These are phyloP conservation scores for Zenarchopterus dispar DNA, from an alignment of 2,797 vertebrate species.

Conservation along the genomic window DNA sequence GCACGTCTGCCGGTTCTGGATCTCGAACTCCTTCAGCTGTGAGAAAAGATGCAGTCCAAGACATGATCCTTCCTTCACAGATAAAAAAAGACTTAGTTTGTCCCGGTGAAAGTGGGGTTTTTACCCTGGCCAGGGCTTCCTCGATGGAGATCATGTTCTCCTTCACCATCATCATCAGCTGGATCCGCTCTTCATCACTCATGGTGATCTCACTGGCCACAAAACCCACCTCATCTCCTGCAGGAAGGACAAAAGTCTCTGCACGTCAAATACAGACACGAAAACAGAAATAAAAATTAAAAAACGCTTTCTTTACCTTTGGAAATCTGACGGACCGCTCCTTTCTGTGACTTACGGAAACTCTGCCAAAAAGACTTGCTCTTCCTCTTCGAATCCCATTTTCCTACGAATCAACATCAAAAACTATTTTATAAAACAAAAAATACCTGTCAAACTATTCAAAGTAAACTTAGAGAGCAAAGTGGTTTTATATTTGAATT, in stretches of 20 bases:
- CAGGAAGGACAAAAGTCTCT: neutral
- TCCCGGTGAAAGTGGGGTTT: too few species aligned
- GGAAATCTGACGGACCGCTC: constrained; percentile 87
- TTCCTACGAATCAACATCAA: constrained; percentile 77
- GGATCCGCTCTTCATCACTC: constrained; percentile 98
- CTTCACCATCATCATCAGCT: constrained; percentile 99
- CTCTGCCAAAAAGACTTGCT: constrained; percentile 96
- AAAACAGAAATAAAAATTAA: too few species aligned
- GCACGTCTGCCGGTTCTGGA: constrained; percentile 84
- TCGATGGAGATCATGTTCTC: constrained; percentile 99
- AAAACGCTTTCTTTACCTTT: constrained; percentile 82
- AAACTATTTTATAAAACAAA: neutral
- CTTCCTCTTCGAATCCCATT: constrained; percentile 94
- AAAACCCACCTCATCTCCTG: constrained; percentile 95
- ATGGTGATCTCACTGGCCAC: constrained; percentile 98
- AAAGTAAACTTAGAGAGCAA: too few species aligned
- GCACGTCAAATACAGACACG: neutral
- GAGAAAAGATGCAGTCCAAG: constrained; percentile 1
- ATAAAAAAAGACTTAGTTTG: too few species aligned
- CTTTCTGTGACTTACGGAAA: constrained; percentile 94
- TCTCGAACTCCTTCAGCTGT: constrained; percentile 94
- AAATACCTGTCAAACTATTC: too few species aligned
- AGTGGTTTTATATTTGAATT: too few species aligned
- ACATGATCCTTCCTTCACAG: too few species aligned
- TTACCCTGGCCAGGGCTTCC: constrained; percentile 95